Conservation (phyloP, 2,888 invertebrate genomes). For the Drosophila barbarae region DNA sequence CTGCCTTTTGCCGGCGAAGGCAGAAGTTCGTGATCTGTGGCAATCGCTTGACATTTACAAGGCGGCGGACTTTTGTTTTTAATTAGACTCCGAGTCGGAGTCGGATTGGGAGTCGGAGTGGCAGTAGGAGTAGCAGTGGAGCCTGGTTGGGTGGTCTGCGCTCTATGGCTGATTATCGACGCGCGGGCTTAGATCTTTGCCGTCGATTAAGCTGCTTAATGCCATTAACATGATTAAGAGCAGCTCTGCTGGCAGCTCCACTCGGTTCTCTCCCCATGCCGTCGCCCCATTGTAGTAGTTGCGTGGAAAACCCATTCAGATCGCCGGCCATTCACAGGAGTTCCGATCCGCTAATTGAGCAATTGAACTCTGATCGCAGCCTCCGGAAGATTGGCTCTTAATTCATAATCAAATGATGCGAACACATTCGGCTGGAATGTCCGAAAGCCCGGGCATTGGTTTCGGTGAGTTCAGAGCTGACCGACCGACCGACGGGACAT, state of each 20-base stretch:
- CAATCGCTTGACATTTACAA: slow-evolving; percentile 70
- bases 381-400: slow-evolving; percentile 12
- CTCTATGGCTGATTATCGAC: slow-evolving; percentile 61
- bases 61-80: slow-evolving; percentile 70
- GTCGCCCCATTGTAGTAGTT: slow-evolving; percentile 11
- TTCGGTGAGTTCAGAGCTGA: not conserved
- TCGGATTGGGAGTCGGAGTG: slow-evolving; percentile 16
- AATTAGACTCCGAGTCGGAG: slow-evolving; percentile 54
- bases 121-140: slow-evolving; percentile 9
- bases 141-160: slow-evolving; percentile 23
- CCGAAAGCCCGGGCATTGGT: not conserved
- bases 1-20: slow-evolving; percentile 33
- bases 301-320: slow-evolving; percentile 55
- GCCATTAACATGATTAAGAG: slow-evolving; percentile 72
- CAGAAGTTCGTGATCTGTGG: slow-evolving; percentile 65
- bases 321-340: slow-evolving; percentile 47
- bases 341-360: slow-evolving; percentile 65
- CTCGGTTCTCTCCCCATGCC: slow-evolving; percentile 21
- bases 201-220: slow-evolving; percentile 75
- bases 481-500: slow-evolving; percentile 1
- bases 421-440: not conserved
- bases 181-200: slow-evolving; percentile 69
- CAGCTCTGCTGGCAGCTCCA: slow-evolving; percentile 23
- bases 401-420: slow-evolving; percentile 32
- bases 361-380: slow-evolving; percentile 70